Percentiles rank a stretch among this genome's conserved stretches.
These are phyloP conservation scores for Poeciliopsis gracilis DNA, from an alignment of 2,797 vertebrate species.

Conservation along the genomic window DNA sequence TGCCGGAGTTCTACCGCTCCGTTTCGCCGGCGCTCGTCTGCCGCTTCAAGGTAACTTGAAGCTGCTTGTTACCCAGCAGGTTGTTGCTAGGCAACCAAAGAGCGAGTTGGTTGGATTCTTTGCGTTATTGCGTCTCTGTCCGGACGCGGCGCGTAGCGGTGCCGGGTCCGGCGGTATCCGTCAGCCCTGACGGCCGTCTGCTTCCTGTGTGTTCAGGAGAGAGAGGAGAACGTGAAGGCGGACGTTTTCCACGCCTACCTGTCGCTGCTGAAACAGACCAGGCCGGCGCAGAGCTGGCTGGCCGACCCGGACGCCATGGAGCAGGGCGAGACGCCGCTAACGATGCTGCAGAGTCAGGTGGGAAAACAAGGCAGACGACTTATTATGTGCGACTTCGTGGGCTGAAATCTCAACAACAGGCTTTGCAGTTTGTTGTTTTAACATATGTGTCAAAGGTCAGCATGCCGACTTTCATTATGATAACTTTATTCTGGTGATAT, in stretches of 20 bases:
- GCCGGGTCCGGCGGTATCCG: too few relatives aligned
- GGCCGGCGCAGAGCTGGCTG: constrained; percentile 97
- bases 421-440: background rate
- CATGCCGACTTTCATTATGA: background rate
- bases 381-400: too few relatives aligned
- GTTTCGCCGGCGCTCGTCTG: constrained; percentile 96
- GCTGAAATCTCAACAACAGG: background rate
- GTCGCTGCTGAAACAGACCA: constrained; percentile 97
- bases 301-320: constrained; percentile 98
- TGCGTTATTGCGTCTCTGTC: too few relatives aligned
- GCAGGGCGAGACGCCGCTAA: constrained; percentile 96
- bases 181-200: background rate
- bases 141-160: too few relatives aligned
- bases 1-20: constrained; percentile 97
- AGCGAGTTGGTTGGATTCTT: too few relatives aligned
- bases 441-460: background rate
- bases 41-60: constrained; percentile 86
- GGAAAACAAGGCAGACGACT: background rate
- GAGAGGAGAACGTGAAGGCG: constrained; percentile 98
- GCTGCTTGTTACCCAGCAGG: too few relatives aligned
- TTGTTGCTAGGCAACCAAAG: too few relatives aligned
- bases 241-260: constrained; percentile 99
- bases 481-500: too few relatives aligned
- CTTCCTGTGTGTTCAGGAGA: constrained; percentile 72
- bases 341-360: constrained; percentile 97